phyloP scores from a whole-genome alignment of 1,140 invertebrate species.

The Drosophila sucinea region DNA sequence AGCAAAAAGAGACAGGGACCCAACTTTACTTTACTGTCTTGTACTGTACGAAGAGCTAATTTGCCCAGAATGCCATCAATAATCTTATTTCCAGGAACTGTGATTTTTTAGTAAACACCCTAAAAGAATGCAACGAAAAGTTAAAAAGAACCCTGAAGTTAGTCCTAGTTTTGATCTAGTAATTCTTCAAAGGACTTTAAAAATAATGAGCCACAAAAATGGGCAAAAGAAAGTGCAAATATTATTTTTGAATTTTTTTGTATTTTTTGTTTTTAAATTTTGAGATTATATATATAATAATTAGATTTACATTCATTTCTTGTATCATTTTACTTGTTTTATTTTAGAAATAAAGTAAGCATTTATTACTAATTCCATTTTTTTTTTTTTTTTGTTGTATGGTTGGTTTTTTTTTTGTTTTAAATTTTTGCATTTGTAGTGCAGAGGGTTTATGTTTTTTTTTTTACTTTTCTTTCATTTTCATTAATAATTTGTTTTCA shows the following conservation, averaged over 20 bases:
- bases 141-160: too few species aligned
- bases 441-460: conserved; percentile 40
- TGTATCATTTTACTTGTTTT: conserved; percentile 80
- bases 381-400: conserved; percentile 35
- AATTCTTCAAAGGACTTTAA: too few species aligned
- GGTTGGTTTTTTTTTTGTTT: conserved; percentile 45
- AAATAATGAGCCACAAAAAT: too few species aligned
- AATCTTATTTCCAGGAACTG: too few species aligned
- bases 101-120: too few species aligned
- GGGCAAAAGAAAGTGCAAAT: not conserved
- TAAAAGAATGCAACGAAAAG: too few species aligned
- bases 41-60: too few species aligned
- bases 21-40: too few species aligned
- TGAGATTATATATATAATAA: conserved; percentile 81
- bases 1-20: too few species aligned
- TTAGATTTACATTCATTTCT: conserved; percentile 79
- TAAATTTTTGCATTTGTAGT: conserved; percentile 65
- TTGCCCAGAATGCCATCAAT: too few species aligned
- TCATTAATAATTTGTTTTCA: conserved; percentile 32
- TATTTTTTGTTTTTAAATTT: conserved; percentile 63
- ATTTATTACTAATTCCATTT: conserved; percentile 75
- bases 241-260: conserved; percentile 40
- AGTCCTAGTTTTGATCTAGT: too few species aligned
- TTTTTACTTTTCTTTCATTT: conserved; percentile 47
- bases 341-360: conserved; percentile 82